A percentile compares a stretch with the other conserved stretches of the same genome.
Conservation (phyloP, 2,797 vertebrate genomes). For the Phataginus tetradactyla region DNA sequence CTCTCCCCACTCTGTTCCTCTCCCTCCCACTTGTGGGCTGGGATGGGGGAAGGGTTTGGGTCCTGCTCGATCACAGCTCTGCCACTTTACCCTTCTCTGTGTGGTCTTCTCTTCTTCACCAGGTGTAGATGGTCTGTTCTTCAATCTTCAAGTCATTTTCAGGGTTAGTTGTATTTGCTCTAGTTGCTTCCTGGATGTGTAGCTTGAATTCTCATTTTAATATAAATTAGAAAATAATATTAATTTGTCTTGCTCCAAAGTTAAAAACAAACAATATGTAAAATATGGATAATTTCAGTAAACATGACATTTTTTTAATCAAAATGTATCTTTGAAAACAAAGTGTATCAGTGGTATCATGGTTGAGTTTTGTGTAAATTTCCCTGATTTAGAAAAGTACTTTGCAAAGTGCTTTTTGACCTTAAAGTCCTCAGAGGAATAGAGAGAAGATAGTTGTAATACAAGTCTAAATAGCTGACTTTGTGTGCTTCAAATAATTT, state of each 20-base stretch:
- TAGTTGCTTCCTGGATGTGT: too few relatives aligned
- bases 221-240: neutral
- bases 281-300: neutral
- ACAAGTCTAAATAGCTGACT: neutral
- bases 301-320: neutral
- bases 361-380: neutral
- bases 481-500: neutral
- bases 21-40: too few relatives aligned
- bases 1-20: too few relatives aligned
- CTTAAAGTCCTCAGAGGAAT: neutral
- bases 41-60: too few relatives aligned
- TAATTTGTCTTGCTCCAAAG: neutral
- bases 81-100: too few relatives aligned
- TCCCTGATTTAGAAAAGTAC: neutral
- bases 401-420: neutral
- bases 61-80: too few relatives aligned
- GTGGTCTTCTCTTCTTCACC: too few relatives aligned
- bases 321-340: neutral
- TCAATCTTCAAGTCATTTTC: too few relatives aligned
- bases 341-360: neutral
- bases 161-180: too few relatives aligned
- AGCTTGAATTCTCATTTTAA: neutral
- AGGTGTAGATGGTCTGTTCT: too few relatives aligned
- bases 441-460: neutral
- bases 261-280: neutral